A percentile compares a stretch with the other conserved stretches of the same genome.
Conservation (phyloP, 2,888 invertebrate species). For the Coremacera marginata region DNA sequence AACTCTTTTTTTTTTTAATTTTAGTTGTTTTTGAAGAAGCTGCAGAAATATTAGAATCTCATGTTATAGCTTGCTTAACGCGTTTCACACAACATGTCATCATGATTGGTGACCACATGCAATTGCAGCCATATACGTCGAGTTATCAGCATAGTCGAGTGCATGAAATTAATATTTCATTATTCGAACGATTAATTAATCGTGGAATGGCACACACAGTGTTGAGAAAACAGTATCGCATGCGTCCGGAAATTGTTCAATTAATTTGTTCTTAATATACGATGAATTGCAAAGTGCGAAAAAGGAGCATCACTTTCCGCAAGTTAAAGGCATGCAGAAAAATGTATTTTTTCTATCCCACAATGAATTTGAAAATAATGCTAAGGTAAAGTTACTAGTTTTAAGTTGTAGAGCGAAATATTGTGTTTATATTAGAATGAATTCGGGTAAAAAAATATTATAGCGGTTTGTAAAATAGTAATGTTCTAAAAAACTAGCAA, state of each 20-base stretch:
- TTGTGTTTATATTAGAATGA: too few species aligned
- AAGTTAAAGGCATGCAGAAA: conserved; percentile 74
- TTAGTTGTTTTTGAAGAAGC: conserved; percentile 88
- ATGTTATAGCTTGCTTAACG: conserved; percentile 83
- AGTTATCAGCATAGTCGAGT: conserved; percentile 77
- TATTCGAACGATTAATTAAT: conserved; percentile 85
- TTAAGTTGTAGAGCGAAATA: too few species aligned
- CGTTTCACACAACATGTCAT: conserved; percentile 83
- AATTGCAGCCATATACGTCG: conserved; percentile 80
- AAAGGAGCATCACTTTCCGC: conserved; percentile 71
- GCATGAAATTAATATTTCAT: conserved; percentile 80
- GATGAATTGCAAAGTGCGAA: conserved; percentile 73
- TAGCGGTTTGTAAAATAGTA: too few species aligned
- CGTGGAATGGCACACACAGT: conserved; percentile 75
- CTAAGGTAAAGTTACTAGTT: too few species aligned
- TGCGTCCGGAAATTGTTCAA: conserved; percentile 78
- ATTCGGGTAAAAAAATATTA: too few species aligned
- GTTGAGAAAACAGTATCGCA: conserved; percentile 80
- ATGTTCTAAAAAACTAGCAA: too few species aligned
- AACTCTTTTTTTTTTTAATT: too few species aligned
- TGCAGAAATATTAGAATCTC: conserved; percentile 88
- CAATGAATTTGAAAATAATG: conserved; percentile 70
- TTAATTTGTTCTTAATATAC: conserved; percentile 79
- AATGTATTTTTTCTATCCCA: conserved; percentile 80
- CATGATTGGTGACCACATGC: conserved; percentile 89